Conservation (phyloP, 2,888 invertebrate genomes). For the Lepidocyrtoides sp. region DNA sequence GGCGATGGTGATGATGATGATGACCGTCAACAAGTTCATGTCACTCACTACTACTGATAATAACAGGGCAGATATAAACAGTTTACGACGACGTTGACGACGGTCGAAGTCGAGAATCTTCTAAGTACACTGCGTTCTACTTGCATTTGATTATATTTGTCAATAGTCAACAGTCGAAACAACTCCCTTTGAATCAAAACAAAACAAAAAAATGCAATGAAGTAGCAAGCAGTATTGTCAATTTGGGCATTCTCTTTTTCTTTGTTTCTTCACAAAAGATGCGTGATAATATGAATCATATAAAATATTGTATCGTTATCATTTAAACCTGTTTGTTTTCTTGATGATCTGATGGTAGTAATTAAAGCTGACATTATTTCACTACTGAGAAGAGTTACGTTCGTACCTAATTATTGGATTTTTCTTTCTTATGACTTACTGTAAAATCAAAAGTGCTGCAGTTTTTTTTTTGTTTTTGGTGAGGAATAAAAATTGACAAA, state of each 20-base stretch:
- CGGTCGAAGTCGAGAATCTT: neutral
- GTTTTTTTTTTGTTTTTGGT: too few species aligned
- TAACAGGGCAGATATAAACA: neutral
- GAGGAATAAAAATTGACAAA: neutral
- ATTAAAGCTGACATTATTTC: too few species aligned
- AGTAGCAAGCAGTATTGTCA: neutral
- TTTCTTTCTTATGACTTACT: too few species aligned
- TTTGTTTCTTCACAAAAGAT: neutral
- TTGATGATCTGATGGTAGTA: neutral
- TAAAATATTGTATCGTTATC: neutral
- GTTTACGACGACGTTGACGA: neutral
- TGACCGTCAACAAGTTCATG: slow-evolving; percentile 6
- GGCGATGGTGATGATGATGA: too few species aligned
- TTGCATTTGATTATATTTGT: too few species aligned
- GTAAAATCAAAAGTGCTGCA: too few species aligned
- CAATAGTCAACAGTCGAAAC: too few species aligned
- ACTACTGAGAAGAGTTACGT: too few species aligned
- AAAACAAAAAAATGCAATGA: too few species aligned
- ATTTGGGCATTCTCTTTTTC: neutral
- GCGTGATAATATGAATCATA: neutral
- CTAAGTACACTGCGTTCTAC: neutral
- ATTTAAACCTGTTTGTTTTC: too few species aligned
- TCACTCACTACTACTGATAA: neutral
- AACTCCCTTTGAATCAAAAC: too few species aligned
- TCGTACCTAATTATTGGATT: too few species aligned